phyloP scores from a whole-genome alignment of 2,797 vertebrate species.

The Rhynchotus rufescens region DNA sequence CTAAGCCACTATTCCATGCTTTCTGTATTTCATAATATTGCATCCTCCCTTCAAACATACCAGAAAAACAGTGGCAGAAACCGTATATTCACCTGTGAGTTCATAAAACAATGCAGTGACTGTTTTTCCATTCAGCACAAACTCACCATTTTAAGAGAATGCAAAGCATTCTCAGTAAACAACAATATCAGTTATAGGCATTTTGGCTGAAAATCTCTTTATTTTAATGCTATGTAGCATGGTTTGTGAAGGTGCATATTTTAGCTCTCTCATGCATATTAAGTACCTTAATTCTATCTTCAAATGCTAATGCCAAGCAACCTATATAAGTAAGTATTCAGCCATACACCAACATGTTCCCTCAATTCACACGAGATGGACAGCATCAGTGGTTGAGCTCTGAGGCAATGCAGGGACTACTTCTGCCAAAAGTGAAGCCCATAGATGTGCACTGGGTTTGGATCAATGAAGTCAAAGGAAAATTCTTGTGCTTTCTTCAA shows the following conservation, averaged over 20 bases:
- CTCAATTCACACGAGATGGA: background rate
- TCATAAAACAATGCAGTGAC: background rate
- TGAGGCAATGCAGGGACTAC: background rate
- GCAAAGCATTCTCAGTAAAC: background rate
- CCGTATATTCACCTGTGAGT: background rate
- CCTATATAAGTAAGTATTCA: conserved; percentile 38
- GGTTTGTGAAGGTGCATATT: conserved; percentile 8
- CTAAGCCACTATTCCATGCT: background rate
- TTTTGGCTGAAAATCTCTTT: background rate
- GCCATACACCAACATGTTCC: background rate
- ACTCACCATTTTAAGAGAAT: background rate
- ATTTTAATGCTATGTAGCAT: conserved; percentile 1
- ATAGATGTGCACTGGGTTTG: background rate
- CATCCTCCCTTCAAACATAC: background rate
- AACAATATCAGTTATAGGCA: background rate
- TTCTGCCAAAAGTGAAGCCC: background rate
- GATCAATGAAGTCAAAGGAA: background rate
- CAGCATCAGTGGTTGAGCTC: background rate
- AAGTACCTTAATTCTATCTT: conserved; percentile 17
- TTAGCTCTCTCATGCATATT: conserved; percentile 17
- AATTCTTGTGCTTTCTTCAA: background rate
- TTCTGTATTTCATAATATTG: background rate
- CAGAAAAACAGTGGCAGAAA: background rate
- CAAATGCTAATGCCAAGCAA: conserved; percentile 22
- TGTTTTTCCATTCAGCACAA: conserved; percentile 1